Evolutionary conservation across 2,888 invertebrate genomes (phyloP), one percentile per base, ranked within the genome.

Genomic region (Pasiphila rectangulata): DNA sequence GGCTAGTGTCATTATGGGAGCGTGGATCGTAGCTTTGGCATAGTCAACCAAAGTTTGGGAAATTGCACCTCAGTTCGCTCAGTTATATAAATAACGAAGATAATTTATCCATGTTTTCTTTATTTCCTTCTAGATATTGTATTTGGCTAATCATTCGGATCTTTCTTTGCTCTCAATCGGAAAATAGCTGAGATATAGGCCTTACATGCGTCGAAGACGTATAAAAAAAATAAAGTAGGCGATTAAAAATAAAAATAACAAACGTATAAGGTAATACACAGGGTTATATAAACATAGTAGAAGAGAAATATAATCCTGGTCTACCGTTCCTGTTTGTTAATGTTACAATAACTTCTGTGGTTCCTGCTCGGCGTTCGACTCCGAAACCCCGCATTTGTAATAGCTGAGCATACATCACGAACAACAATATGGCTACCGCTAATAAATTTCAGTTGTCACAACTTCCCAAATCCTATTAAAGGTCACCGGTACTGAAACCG

Each of bases 401-500:
- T 74, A 72, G 70, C 67, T 59, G 58, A 59, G 54, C 79, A 80
- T 87, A 77, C 78, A 79, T 85, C 82, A 84, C 70, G 24, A 57
- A 62, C 67, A 67, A 79, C 79, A 80, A 79, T 82, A 76, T 72
- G 74, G 67, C 68, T 61, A 69, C 64, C 32, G 63, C 71, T 77
- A 75, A 80, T 81, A 84, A 83, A 84, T 83, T 81, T 79, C 63
- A 70, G 59, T 72, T 76, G 81, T 76, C 75, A 73, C 64, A 72
- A 76, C 64, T 72, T 67, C 63, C 63, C 61, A 61, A 68, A 72
- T 69, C 66, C 67, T 70, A 64, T 68, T 67, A 69, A 59, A 55
- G 61, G 54, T 53, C 47, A 41, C 54, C 56, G 16, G n/a, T n/a
- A 6, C 27, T 13, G 27, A 4, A 16, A 32, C 32, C 32, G 32